phyloP scores from a whole-genome alignment of 2,797 vertebrate species.

The Gymnothorax javanicus region DNA sequence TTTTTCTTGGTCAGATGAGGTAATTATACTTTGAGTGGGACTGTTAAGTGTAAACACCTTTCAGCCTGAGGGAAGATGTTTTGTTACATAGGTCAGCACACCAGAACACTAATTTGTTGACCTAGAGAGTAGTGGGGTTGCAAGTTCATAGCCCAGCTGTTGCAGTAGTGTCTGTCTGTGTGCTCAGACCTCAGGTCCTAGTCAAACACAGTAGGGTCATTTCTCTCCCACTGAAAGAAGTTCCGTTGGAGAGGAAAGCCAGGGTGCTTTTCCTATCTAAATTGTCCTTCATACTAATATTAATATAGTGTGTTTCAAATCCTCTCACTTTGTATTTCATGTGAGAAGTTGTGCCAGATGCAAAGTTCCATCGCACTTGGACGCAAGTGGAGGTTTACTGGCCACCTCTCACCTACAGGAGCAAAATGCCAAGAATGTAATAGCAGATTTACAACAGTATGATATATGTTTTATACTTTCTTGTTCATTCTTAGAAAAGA shows the following conservation, averaged over 20 bases:
- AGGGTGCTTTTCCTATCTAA: conserved; percentile 49
- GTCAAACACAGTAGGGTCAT: conserved; percentile 45
- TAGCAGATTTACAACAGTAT: neutral
- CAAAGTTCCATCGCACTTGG: neutral
- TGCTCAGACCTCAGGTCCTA: conserved; percentile 25
- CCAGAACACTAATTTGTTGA: conserved; percentile 59
- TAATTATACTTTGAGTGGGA: conserved; percentile 49
- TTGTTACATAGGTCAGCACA: conserved; percentile 54
- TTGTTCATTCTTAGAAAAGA: conserved; percentile 4
- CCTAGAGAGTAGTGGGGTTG: conserved; percentile 56
- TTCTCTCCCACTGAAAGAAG: conserved; percentile 46
- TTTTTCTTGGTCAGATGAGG: conserved; percentile 49
- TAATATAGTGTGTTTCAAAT: conserved; percentile 36
- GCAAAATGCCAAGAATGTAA: neutral
- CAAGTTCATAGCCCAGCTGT: conserved; percentile 63
- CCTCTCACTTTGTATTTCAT: neutral
- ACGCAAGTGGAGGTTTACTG: no score
- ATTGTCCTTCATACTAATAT: conserved; percentile 53
- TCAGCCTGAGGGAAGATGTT: conserved; percentile 38
- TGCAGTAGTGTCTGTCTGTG: conserved; percentile 35
- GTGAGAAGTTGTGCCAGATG: neutral
- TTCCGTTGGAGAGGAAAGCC: conserved; percentile 40
- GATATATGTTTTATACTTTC: neutral
- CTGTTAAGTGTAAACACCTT: conserved; percentile 57
- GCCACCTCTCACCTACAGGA: neutral